Base-by-base conservation (phyloP, 35 echinoderm and acorn worm genomes). In the Antedon bifida region DNA sequence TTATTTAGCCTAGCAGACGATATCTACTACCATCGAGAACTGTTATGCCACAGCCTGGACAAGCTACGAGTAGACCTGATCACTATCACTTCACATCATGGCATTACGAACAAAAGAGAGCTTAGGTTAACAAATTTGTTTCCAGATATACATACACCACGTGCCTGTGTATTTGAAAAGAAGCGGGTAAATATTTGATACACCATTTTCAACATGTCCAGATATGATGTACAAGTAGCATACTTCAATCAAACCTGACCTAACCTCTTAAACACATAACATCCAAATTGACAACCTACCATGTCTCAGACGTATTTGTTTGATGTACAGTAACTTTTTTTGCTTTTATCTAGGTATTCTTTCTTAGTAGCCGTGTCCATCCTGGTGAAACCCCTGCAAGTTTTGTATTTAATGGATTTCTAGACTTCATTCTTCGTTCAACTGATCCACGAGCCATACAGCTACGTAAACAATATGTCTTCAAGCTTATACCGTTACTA, bases 331-430 rank as follows among this genome's bases (percentile, higher is more conserved):
- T n/a, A n/a, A n/a, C n/a, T n/a, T n/a, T n/a, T n/a, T 78, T 82
- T 87, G 30, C 73, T 39, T 78, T 29, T 79, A 75, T 79, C 0
- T 34, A 97, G 94, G 94, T 97, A 2, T 97, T 87, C 51, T 89
- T 97, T 46, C 75, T 97, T 73, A 92, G 84, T 33, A 97, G 94
- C 34, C 79, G 94, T 45, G 94, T 97, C 74, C 94, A 97, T 32
- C 94, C 94, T 13, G 94, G 94, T 29, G 94, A 97, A 36, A 97
- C 94, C 8, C 94, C 94, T 56, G 87, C 94, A 29, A 97, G 94
- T 87, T 92, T 92, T 46, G 94, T 97, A 64, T 97, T 97, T 82
- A 97, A 97, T 80, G 94, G 94, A 30, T 97, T 97, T 83, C 74
- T 97, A 23, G 94, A 97, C 21, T 97, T 97, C 30, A 97, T 97